Evolutionary conservation across 2,113 vertebrate genomes (phyloP), one percentile per base, ranked within the genome.

Genomic region (Oreotragus oreotragus): DNA sequence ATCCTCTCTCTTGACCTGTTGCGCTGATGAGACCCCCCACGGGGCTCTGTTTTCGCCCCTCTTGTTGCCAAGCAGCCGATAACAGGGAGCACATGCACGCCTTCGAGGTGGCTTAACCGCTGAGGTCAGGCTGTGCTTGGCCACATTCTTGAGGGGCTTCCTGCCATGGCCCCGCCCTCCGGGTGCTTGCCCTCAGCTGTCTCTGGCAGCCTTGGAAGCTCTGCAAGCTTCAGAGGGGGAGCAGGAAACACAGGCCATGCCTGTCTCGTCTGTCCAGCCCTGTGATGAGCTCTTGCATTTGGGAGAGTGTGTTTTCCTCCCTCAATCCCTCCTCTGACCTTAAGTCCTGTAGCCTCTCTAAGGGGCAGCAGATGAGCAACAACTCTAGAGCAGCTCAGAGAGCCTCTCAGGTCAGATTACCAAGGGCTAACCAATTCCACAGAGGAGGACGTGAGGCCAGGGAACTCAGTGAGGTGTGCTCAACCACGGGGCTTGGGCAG

Each of bases 181-280:
- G 16, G 85, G 16, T 36, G 9, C 53, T 55, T 7, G 21, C 23
- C 12, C 51, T 53, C 7, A 2, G 53, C 19, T 39, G 12, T 57
- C 36, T 53, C 30, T 39, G 86, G 55, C 33, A 2, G 60, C 45
- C 70, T 21, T 28, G 77, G 64, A 57, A 62, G 16, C 30, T 17
- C 6, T 7, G 1, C 45, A 2, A 6, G 19, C 36, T 30, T 58
- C 17, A 11, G 16, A 39, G 36, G n/a, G 5, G 8, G 76, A 23
- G 27, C 17, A 5, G 53, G 39, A 47, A 27, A 2, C 2, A 1
- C 10, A 85, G 58, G 30, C 80, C 3, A 17, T 3, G 49, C 64
- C 21, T 73, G 58, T 27, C 45, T 49, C 0, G 0, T 11, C 53
- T 19, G 4, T 47, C 45, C 64, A 10, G 77, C 1, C 3, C 1